phyloP scores from a whole-genome alignment of 1,140 invertebrate genomes.

The Drosophila parabipectinata region DNA sequence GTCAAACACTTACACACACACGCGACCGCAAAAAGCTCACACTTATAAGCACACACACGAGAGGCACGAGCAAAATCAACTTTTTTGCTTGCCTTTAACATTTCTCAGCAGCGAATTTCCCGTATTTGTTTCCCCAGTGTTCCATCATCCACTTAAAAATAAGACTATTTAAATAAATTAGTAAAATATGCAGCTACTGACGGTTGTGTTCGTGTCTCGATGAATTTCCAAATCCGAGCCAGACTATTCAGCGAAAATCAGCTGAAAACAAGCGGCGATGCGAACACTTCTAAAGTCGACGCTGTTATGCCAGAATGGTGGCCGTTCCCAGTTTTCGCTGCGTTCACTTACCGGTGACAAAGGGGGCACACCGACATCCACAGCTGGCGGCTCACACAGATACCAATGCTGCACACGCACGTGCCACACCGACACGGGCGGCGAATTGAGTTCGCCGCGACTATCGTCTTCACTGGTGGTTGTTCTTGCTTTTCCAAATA shows the following conservation, averaged over 20 bases:
- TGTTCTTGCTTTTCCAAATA: background rate
- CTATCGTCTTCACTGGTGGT: conserved; percentile 1
- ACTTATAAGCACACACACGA: background rate
- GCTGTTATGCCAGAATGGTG: conserved; percentile 33
- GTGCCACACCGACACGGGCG: background rate
- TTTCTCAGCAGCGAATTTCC: background rate
- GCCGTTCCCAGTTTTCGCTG: background rate
- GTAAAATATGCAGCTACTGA: background rate
- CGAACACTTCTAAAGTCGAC: conserved; percentile 18
- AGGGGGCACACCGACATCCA: background rate
- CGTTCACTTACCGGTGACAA: background rate
- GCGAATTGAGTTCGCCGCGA: conserved; percentile 32
- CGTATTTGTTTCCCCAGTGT: background rate
- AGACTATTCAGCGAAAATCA: background rate
- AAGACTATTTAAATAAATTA: background rate
- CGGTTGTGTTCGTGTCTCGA: background rate
- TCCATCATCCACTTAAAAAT: background rate
- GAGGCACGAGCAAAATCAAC: background rate
- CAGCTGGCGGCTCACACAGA: background rate
- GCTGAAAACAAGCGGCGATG: conserved; percentile 6
- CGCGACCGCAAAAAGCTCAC: background rate
- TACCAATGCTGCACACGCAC: background rate
- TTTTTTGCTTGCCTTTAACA: background rate
- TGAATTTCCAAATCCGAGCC: background rate
- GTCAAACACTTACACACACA: background rate